Conservation (phyloP, 2,797 vertebrate genomes). For the Pseudochaenichthys georgianus region DNA sequence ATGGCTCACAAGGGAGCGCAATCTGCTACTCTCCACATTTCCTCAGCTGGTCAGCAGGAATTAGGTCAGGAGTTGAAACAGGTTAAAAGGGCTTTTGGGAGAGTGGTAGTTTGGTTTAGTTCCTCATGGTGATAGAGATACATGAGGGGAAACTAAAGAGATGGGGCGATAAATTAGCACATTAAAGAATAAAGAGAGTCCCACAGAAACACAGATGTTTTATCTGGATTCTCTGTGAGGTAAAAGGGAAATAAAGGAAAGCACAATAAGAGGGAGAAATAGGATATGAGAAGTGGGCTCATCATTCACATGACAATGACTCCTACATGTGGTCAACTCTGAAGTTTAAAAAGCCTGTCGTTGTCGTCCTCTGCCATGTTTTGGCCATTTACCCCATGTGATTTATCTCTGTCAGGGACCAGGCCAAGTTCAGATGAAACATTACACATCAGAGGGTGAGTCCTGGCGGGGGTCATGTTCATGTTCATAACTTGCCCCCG, state of each 20-base stretch:
- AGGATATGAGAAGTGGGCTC: conserved; percentile 50
- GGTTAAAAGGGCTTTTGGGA: conserved; percentile 72
- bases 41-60: conserved; percentile 75
- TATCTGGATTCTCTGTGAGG: conserved; percentile 36
- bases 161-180: conserved; percentile 52
- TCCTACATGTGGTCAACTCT: conserved; percentile 64
- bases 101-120: conserved; percentile 50
- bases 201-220: conserved; percentile 45
- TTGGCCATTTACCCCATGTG: conserved; percentile 46
- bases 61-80: conserved; percentile 78
- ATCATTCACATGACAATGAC: conserved; percentile 52
- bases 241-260: conserved; percentile 12
- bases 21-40: conserved; percentile 65
- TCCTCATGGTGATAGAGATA: conserved; percentile 58
- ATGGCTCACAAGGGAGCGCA: conserved; percentile 64
- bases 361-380: conserved; percentile 44
- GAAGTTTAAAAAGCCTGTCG: conserved; percentile 47
- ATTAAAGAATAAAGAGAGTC: conserved; percentile 46
- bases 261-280: conserved; percentile 36
- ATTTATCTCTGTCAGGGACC: conserved; percentile 58
- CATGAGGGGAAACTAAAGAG: conserved; percentile 37
- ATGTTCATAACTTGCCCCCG: conserved; percentile 45
- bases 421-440: conserved; percentile 46
- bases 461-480: conserved; percentile 40
- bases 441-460: conserved; percentile 35